Conservation (phyloP, 2,888 invertebrate species). For the Nycteola revayana region DNA sequence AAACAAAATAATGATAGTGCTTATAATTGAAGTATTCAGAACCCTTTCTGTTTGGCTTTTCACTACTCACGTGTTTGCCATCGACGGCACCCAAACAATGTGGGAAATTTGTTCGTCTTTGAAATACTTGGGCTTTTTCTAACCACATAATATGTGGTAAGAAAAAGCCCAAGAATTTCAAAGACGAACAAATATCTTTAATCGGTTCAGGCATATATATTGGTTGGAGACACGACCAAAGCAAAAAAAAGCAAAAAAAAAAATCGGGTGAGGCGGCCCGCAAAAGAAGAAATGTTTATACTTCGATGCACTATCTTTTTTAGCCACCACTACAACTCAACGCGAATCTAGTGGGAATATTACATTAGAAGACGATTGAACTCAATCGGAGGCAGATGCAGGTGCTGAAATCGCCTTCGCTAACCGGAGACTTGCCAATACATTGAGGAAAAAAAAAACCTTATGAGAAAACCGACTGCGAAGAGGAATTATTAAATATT, state of each 20-base stretch:
- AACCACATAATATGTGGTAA: too few species aligned
- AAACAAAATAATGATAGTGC: conserved; percentile 17
- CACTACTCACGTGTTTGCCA: conserved; percentile 10
- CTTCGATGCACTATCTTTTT: conserved; percentile 7
- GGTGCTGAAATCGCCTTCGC: neutral
- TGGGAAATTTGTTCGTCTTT: conserved; percentile 22
- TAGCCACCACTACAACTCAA: conserved; percentile 4
- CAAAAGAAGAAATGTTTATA: conserved; percentile 7
- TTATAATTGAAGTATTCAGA: conserved; percentile 28
- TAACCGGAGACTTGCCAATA: neutral
- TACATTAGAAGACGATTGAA: conserved; percentile 3
- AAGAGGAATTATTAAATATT: conserved; percentile 7
- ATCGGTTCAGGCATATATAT: too few species aligned
- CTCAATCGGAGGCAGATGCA: conserved; percentile 2
- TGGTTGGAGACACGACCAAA: conserved; percentile 35
- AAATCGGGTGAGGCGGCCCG: conserved; percentile 6
- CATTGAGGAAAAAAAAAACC: conserved; percentile 2
- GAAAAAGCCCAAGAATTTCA: too few species aligned
- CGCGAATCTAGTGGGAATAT: conserved; percentile 6
- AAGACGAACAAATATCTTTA: conserved; percentile 1
- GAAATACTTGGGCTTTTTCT: conserved; percentile 28
- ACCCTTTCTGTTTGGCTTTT: conserved; percentile 14
- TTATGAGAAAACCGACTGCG: conserved; percentile 5
- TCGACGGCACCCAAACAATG: conserved; percentile 17
- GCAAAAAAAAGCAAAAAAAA: conserved; percentile 9